A percentile compares a stretch with the other conserved stretches of the same genome.
phyloP scores from a whole-genome alignment of 1,140 invertebrate genomes.

The Caenorhabditis tropicalis region DNA sequence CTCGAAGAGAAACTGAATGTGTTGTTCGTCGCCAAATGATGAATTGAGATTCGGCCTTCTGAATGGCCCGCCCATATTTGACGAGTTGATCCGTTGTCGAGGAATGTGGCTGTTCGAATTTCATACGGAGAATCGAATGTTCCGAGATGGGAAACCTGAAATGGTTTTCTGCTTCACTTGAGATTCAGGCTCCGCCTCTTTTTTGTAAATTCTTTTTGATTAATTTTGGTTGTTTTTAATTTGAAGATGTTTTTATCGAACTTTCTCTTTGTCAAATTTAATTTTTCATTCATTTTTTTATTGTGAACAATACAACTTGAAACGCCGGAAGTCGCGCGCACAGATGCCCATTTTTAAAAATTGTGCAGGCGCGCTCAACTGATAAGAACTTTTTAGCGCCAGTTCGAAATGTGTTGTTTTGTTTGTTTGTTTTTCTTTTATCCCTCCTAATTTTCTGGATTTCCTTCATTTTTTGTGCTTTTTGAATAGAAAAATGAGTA shows the following conservation, averaged over 20 bases:
- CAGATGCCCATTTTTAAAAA: too few species aligned
- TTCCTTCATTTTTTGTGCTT: too few species aligned
- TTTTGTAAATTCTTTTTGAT: neutral
- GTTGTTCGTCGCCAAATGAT: conserved; percentile 44
- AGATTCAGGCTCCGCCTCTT: too few species aligned
- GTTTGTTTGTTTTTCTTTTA: neutral
- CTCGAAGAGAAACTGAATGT: conserved; percentile 59
- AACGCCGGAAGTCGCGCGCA: too few species aligned
- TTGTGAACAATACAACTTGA: too few species aligned
- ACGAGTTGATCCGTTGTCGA: conserved; percentile 6
- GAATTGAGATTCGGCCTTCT: conserved; percentile 54
- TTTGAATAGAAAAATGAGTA: too few species aligned
- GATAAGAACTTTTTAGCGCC: too few species aligned
- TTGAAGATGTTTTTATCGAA: too few species aligned
- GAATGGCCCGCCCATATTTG: conserved; percentile 60
- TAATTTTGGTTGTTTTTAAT: neutral
- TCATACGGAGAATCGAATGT: conserved; percentile 21
- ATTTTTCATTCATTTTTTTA: too few species aligned
- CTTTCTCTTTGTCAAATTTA: too few species aligned
- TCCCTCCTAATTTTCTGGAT: neutral
- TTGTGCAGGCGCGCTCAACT: too few species aligned
- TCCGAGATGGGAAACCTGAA: conserved; percentile 40
- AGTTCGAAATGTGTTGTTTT: neutral
- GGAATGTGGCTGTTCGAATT: neutral
- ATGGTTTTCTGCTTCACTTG: neutral